A percentile compares a stretch with the other conserved stretches of the same genome.
phyloP scores from a whole-genome alignment of 1,140 invertebrate genomes.

The Metopolophium dirhodum region DNA sequence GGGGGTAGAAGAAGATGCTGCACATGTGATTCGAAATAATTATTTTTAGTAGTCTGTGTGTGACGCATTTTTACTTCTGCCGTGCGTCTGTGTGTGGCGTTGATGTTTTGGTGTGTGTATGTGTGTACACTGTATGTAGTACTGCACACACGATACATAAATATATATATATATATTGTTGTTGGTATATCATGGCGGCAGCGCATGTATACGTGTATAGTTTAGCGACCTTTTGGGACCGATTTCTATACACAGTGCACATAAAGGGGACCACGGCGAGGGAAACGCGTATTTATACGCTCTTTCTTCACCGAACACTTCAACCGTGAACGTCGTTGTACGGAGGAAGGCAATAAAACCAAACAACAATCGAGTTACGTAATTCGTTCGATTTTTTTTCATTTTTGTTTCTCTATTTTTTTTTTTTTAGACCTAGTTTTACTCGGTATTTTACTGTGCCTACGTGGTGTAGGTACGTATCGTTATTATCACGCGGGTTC shows the following conservation, averaged over 20 bases:
- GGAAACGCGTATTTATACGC: conserved; percentile 19
- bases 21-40: conserved; percentile 1
- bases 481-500: background rate
- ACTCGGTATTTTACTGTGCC: background rate
- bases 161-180: background rate
- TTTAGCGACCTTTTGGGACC: conserved; percentile 44
- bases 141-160: background rate
- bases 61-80: background rate
- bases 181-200: background rate
- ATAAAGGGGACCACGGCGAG: conserved; percentile 13
- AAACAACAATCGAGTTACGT: conserved; percentile 44
- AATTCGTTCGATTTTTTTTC: conserved; percentile 30
- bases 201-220: background rate
- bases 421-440: background rate
- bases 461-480: background rate
- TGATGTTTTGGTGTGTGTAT: background rate
- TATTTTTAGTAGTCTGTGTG: conserved; percentile 8
- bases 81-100: background rate
- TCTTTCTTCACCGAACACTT: conserved; percentile 40
- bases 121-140: background rate
- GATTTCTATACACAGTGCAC: background rate
- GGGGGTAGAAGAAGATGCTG: background rate
- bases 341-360: conserved; percentile 18
- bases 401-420: background rate
- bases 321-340: conserved; percentile 33